Evolutionary conservation across 2,113 vertebrate species (phyloP), one percentile per base, ranked within the genome.

Genomic region (Chamaetylas fuelleborni): DNA sequence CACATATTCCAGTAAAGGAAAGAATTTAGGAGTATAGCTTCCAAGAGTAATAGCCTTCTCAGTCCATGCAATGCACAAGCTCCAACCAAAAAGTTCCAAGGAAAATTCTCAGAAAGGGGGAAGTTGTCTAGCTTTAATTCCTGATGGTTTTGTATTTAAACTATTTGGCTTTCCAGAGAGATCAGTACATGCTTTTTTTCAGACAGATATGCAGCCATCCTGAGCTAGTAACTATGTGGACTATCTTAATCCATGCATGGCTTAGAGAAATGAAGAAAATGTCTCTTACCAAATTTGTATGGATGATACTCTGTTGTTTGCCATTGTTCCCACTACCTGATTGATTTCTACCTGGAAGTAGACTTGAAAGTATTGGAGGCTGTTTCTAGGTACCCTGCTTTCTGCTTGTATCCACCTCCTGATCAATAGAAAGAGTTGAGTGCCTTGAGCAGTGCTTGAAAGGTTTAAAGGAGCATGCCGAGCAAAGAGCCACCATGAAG

Each of bases 1-100:
- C 88, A 84, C 81, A 62, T 92, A 93, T 97, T 97, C 87, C 86
- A 92, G 87, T 92, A 80, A 94, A 90, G 92, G 92, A 97, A 97
- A 72, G 92, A 96, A 97, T 95, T 91, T 94, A 74, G 25, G 80
- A 88, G 50, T 84, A 80, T n/a, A 78, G 67, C 66, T 97, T 97
- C 91, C 88, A 95, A 88, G 90, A 95, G 86, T 90, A 96, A 96
- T 80, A 95, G 84, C 34, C 29, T 29, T 86, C 57, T 77, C 69
- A 91, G 62, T 38, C 64, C 76, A 60, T 76, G 82, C 62, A 86
- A 42, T 54, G 60, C n/a, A 73, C 67, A 65, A 43, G 11, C 70
- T 95, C 66, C 66, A 78, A 86, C 38, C 70, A 81, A 78, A 70
- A 86, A 86, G 31, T 88, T 93, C 77, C 87, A 93, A 92, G 72